phyloP scores from a whole-genome alignment of 2,888 invertebrate genomes.

The Melanostoma scalare region DNA sequence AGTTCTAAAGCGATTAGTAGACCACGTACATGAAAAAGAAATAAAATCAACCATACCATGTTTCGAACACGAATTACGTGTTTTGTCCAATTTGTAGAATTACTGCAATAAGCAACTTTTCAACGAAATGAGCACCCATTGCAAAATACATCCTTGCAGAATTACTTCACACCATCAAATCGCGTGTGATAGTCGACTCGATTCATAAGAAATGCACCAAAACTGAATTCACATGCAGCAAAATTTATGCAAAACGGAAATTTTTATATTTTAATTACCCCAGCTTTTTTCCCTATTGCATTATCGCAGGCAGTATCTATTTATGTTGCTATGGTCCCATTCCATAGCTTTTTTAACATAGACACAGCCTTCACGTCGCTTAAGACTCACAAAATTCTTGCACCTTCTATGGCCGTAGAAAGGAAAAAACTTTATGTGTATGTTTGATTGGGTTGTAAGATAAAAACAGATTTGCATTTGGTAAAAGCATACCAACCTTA shows the following conservation, averaged over 20 bases:
- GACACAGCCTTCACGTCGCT: conserved; percentile 46
- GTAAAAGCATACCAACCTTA: conserved; percentile 15
- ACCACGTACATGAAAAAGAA: neutral
- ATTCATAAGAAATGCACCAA: conserved; percentile 19
- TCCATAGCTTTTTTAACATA: conserved; percentile 35
- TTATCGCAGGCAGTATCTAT: conserved; percentile 28
- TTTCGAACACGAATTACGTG: conserved; percentile 13
- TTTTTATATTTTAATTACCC: conserved; percentile 60
- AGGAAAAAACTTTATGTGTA: conserved; percentile 16
- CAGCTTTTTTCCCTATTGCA: conserved; percentile 9
- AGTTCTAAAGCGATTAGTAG: neutral
- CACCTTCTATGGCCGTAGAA: conserved; percentile 20
- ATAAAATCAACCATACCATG: neutral
- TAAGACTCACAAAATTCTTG: conserved; percentile 53
- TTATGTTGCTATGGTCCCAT: conserved; percentile 39
- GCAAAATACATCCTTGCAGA: conserved; percentile 49
- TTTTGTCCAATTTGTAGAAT: conserved; percentile 16
- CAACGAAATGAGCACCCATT: conserved; percentile 19
- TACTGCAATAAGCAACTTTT: conserved; percentile 22
- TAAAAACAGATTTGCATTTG: conserved; percentile 24
- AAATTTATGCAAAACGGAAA: conserved; percentile 64
- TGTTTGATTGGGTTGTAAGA: conserved; percentile 20
- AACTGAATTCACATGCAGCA: conserved; percentile 51
- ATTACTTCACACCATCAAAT: conserved; percentile 49
- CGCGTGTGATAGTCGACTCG: conserved; percentile 54